Base-by-base conservation (phyloP, 2,113 vertebrate species). In the Vidua chalybeata region DNA sequence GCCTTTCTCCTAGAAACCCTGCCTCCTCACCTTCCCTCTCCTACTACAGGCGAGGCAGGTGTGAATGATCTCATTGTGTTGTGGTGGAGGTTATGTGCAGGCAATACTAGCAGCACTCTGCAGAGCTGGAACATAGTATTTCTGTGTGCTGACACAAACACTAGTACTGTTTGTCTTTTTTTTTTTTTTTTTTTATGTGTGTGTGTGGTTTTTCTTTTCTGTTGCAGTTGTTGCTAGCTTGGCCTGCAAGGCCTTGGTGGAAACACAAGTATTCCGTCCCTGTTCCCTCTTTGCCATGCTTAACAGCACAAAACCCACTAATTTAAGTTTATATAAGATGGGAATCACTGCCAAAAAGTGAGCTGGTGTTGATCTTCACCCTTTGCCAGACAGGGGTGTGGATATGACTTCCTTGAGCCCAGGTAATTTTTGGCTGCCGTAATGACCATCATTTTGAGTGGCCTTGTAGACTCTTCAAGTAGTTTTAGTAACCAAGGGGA, bases 31-130 rank as follows among this genome's bases (percentile, higher is more conserved):
- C 97, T 89, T 89, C 94, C 76, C 63, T 94, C 94, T 94, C 92
- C 55, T 96, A 95, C 96, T 97, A 95, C 80, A 66, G 90, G 31
- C 69, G 0, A 75, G 80, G 93, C 95, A 96, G 96, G 97, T 96
- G 96, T 81, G 94, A 96, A 95, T 96, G 95, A 96, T 89, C 93
- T 97, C 96, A 96, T 84, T 89, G 94, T 35, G 37, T 91, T 95
- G 90, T 93, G 93, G 83, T 78, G 83, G 83, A 89, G 91, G 79
- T 94, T 74, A 75, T 22, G 23, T 92, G 81, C 46, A 89, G 89
- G 15, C 84, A 87, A 64, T 90, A 91, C 83, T 96, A 91, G 93
- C 93, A 93, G 89, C 51, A 39, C 87, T 87, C 22, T 79, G 73
- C 64, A 74, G 91, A 86, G 67, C 48, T 92, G 62, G 81, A 82